phyloP scores from a whole-genome alignment of 2,113 vertebrate genomes.

The Sturnira hondurensis region DNA sequence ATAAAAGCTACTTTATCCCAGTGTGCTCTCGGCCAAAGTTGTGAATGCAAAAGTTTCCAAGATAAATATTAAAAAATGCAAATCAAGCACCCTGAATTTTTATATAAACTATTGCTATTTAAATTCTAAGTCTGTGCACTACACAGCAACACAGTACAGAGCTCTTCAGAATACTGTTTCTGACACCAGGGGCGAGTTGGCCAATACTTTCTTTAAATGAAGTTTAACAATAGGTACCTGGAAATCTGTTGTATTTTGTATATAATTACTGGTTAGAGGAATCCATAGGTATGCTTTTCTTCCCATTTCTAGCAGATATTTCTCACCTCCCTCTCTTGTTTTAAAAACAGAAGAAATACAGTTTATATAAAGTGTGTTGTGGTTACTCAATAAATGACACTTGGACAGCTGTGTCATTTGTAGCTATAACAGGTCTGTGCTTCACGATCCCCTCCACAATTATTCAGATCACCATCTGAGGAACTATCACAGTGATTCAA shows the following conservation, averaged over 20 bases:
- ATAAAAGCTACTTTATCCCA: neutral
- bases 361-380: conserved; percentile 1
- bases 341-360: conserved; percentile 17
- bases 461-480: conserved; percentile 37
- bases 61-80: conserved; percentile 5
- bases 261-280: neutral
- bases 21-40: conserved; percentile 9
- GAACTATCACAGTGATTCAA: neutral
- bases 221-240: neutral
- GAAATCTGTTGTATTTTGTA: neutral
- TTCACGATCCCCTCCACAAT: conserved; percentile 2
- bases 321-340: neutral
- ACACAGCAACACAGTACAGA: neutral
- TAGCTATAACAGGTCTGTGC: conserved; percentile 41
- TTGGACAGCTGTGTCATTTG: conserved; percentile 54
- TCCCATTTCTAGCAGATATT: neutral
- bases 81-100: neutral
- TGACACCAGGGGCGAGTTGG: neutral
- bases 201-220: conserved; percentile 1
- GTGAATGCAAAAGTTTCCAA: conserved; percentile 11
- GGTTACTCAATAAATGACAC: neutral
- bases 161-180: neutral
- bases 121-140: neutral
- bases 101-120: conserved; percentile 14
- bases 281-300: neutral